phyloP scores from a whole-genome alignment of 64 coral and sea anemone species.

The Actinia tenebrosa region DNA sequence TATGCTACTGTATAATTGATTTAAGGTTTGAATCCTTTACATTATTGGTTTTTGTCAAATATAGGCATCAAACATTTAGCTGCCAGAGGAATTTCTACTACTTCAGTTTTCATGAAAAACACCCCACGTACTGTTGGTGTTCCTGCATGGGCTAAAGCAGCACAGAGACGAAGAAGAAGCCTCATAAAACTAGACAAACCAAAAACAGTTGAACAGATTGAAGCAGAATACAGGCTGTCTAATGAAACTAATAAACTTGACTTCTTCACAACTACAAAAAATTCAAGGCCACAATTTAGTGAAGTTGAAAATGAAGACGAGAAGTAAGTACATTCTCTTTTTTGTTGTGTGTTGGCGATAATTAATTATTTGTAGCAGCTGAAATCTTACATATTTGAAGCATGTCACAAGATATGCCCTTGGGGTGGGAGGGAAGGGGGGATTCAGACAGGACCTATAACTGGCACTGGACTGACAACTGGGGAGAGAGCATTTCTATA shows the following conservation, averaged over 20 bases:
- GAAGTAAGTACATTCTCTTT: slow-evolving; percentile 32
- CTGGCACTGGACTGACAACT: too few relatives aligned
- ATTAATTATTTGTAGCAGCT: too few relatives aligned
- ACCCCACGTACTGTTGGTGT: slow-evolving; percentile 87
- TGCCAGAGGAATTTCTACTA: slow-evolving; percentile 47
- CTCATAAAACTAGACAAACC: slow-evolving; percentile 74
- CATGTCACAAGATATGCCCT: too few relatives aligned
- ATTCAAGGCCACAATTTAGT: background rate
- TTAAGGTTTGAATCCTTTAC: background rate
- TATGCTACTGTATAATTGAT: too few relatives aligned
- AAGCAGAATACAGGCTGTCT: slow-evolving; percentile 72
- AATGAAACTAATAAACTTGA: slow-evolving; percentile 70
- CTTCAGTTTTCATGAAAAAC: slow-evolving; percentile 44
- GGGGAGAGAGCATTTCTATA: too few relatives aligned
- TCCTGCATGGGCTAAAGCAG: slow-evolving; percentile 96
- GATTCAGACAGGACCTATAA: too few relatives aligned
- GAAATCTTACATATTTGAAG: too few relatives aligned
- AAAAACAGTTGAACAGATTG: slow-evolving; percentile 75
- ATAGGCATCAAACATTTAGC: background rate
- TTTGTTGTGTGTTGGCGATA: too few relatives aligned
- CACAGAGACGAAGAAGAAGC: slow-evolving; percentile 53
- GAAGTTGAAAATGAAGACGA: slow-evolving; percentile 22
- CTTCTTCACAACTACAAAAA: slow-evolving; percentile 74
- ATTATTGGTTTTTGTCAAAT: background rate
- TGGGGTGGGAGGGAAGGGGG: too few relatives aligned